phyloP scores from a whole-genome alignment of 2,888 invertebrate genomes.

The Sphaeridia pumilis region DNA sequence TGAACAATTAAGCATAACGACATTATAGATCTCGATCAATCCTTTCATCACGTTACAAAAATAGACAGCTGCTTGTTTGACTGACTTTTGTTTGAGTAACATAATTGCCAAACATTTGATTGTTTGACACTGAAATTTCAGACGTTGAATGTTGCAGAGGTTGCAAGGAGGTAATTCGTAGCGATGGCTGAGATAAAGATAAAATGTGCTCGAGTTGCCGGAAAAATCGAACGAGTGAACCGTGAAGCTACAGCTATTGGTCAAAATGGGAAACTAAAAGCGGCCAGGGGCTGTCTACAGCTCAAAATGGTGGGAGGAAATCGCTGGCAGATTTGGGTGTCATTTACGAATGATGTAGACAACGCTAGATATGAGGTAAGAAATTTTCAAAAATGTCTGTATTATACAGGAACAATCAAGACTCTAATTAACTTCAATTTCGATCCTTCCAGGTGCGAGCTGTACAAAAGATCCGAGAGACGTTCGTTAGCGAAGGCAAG shows the following conservation, averaged over 20 bases:
- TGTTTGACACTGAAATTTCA: no score
- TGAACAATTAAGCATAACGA: no score
- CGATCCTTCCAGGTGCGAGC: background rate
- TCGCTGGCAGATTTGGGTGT: conserved; percentile 10
- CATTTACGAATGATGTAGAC: conserved; percentile 4
- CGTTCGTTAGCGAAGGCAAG: conserved; percentile 7
- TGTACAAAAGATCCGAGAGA: conserved; percentile 2
- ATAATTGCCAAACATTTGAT: no score
- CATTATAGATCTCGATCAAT: no score
- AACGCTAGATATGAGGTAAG: conserved; percentile 9
- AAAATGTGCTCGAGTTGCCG: background rate
- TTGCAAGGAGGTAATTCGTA: no score
- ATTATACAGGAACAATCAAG: background rate
- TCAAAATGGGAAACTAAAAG: conserved; percentile 7
- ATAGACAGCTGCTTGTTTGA: no score
- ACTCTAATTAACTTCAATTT: background rate
- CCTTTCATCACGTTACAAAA: no score
- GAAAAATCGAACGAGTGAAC: conserved; percentile 5
- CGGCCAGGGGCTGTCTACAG: conserved; percentile 5
- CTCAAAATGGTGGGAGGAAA: conserved; percentile 5
- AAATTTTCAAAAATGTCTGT: background rate
- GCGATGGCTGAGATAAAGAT: background rate
- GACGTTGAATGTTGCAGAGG: no score
- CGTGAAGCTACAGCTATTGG: conserved; percentile 5
- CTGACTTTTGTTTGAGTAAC: no score